Base-by-base conservation (phyloP, 2,113 vertebrate species). In the Eudorcas thomsonii region DNA sequence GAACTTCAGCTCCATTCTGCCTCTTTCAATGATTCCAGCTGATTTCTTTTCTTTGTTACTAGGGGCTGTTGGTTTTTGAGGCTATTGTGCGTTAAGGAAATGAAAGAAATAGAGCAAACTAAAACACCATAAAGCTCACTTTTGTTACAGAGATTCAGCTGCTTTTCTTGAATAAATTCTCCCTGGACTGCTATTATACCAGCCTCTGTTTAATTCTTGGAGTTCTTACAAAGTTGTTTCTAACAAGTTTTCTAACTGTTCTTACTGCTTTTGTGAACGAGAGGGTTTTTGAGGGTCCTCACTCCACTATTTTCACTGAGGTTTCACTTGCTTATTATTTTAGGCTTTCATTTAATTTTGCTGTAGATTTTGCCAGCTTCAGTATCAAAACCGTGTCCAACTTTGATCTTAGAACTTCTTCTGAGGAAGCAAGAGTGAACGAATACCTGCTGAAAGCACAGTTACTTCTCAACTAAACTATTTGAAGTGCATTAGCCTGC, bases 321-420 rank as follows among this genome's bases (percentile, higher is more conserved):
- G 1, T 71, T n/a, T 90, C 23, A 64, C 26, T 77, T 83, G 21
- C 6, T 82, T 93, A 45, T 48, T 92, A 62, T 55, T 77, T 86
- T 54, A 92, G 71, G 28, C 17, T 96, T 86, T 43, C 55, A 64
- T 54, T 97, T 92, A 77, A 83, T 94, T 96, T 87, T 93, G 21
- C 71, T 90, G 10, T 78, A 74, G 55, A 60, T 59, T 87, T 59
- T 74, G 33, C 50, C 62, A 91, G 50, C 17, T 77, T 94, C 30
- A 36, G 17, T 19, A 71, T 77, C 54, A 90, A 60, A 90, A 92
- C 7, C 3, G 48, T 74, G 43, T 78, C 43, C 43, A 54, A 54
- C 25, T 83, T 64, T 87, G 54, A 78, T 54, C 13, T 83, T 87
- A 83, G 48, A 90, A 92, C 13, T 92, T 96, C 77, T 82, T 16